Conservation (phyloP, 2,113 vertebrate genomes). For the Cynoglossus semilaevis region DNA sequence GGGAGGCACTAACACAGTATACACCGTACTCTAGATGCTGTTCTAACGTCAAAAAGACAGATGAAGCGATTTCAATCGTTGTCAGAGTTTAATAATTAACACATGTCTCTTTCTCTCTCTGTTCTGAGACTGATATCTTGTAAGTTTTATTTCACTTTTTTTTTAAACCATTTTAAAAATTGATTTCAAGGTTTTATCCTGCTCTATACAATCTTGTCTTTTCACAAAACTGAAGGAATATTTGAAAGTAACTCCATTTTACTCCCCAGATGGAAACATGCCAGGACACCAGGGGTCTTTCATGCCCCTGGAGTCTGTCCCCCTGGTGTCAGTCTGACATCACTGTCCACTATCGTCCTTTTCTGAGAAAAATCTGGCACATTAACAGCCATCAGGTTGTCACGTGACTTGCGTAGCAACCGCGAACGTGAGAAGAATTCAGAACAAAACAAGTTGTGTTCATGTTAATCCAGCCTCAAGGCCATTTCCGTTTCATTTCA, state of each 20-base stretch:
- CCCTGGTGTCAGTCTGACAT: too few species aligned
- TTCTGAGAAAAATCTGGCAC: conserved; percentile 21
- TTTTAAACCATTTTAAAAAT: too few species aligned
- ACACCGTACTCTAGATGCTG: not conserved
- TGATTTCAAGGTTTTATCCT: too few species aligned
- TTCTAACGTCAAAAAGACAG: conserved; percentile 29
- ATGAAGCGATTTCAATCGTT: conserved; percentile 29
- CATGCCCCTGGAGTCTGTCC: conserved; percentile 24
- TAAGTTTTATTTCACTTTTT: too few species aligned
- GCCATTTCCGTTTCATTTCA: conserved; percentile 32
- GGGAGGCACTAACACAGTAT: too few species aligned
- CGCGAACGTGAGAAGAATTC: conserved; percentile 21
- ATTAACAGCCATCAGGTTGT: conserved; percentile 20
- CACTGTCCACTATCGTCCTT: conserved; percentile 8
- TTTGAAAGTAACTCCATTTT: too few species aligned
- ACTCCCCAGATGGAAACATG: too few species aligned
- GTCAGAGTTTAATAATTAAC: too few species aligned
- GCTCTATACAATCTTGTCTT: too few species aligned
- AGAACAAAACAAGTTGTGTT: conserved; percentile 24
- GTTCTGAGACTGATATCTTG: too few species aligned
- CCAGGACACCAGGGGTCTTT: not conserved
- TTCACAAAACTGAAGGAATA: too few species aligned
- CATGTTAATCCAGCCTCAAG: conserved; percentile 33
- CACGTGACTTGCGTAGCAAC: conserved; percentile 17
- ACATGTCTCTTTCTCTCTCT: too few species aligned